Base-by-base conservation (phyloP, 2,113 vertebrate species). In the human region DNA sequence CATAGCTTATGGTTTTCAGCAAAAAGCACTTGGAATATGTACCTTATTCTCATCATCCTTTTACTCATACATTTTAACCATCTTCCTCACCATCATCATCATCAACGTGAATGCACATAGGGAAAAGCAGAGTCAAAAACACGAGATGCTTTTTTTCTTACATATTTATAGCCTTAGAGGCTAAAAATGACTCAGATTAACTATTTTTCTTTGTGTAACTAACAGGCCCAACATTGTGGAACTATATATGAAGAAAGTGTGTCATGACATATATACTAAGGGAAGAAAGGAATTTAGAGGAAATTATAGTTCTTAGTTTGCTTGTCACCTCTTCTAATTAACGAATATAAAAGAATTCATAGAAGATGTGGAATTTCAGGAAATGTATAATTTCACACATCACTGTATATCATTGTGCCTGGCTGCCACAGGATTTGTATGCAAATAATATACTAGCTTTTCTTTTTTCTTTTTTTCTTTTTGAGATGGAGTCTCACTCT, bases 341-440 rank as follows among this genome's bases (percentile, higher is more conserved):
- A 78, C 93, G 90, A 95, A 89, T 90, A 76, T 14, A 68, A 78
- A 79, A 52, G 61, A 94, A 90, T 96, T 96, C 87, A 96, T 90
- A 87, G 76, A 97, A 95, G 88, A 72, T 57, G 45, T 79, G 30
- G 64, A 61, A 92, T 96, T 95, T 96, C 89, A 96, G 96, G 94
- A 97, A 97, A 83, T 81, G 57, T 83, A 96, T 94, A 48, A 86
- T 90, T 92, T 90, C 83, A 92, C 27, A 52, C 93, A 95, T 96
- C 55, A 84, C 48, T 57, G 16, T 45, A 73, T 97, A 68, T 98
- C 90, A 97, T 22, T 75, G 73, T 82, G 45, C 82, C 45, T 97
- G 83, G 18, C 32, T 93, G 78, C 70, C 18, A 66, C 30, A 81
- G 18, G 25, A 85, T 90, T 89, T 87, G 75, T 23, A 48, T 90